Percentiles rank a stretch among this genome's conserved stretches.
These are phyloP conservation scores for Heliornis fulica DNA, from an alignment of 2,113 vertebrate species.

Conservation along the genomic window DNA sequence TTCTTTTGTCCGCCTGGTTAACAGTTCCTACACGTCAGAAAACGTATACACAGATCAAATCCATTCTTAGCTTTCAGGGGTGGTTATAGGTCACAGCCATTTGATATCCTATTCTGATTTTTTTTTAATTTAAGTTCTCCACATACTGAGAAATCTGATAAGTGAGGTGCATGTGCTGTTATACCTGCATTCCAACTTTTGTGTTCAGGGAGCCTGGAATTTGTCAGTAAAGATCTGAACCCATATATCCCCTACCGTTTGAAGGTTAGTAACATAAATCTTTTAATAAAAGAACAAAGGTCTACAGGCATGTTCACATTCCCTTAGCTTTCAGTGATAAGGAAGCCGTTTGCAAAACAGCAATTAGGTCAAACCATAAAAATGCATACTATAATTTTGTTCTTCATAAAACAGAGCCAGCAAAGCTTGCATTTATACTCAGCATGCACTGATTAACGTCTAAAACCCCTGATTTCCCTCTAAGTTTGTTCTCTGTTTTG, in stretches of 20 bases:
- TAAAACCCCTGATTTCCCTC: not conserved
- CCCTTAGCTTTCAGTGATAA: constrained; percentile 17
- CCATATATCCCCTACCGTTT: constrained; percentile 23
- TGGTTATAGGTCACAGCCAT: constrained; percentile 17
- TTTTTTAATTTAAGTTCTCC: constrained; percentile 41
- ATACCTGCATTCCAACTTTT: constrained; percentile 33
- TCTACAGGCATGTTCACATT: constrained; percentile 28
- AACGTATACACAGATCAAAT: constrained; percentile 22
- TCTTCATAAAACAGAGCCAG: not conserved
- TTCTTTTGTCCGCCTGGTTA: constrained; percentile 15
- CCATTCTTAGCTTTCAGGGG: constrained; percentile 28
- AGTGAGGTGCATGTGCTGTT: not conserved
- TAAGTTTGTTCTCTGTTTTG: not conserved
- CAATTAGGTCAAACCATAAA: constrained; percentile 41
- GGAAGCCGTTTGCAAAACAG: constrained; percentile 40
- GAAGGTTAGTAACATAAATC: constrained; percentile 64
- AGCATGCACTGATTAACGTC: not conserved
- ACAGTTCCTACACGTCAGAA: not conserved
- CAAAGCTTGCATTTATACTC: not conserved
- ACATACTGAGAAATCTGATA: constrained; percentile 19
- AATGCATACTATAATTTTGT: not conserved
- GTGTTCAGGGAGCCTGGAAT: constrained; percentile 34
- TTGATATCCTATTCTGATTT: constrained; percentile 12
- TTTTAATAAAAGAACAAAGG: constrained; percentile 55
- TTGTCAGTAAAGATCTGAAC: constrained; percentile 20